These are phyloP conservation scores for Halcyon chelicuti DNA, from an alignment of 2,797 vertebrate species.

Conservation along the genomic window DNA sequence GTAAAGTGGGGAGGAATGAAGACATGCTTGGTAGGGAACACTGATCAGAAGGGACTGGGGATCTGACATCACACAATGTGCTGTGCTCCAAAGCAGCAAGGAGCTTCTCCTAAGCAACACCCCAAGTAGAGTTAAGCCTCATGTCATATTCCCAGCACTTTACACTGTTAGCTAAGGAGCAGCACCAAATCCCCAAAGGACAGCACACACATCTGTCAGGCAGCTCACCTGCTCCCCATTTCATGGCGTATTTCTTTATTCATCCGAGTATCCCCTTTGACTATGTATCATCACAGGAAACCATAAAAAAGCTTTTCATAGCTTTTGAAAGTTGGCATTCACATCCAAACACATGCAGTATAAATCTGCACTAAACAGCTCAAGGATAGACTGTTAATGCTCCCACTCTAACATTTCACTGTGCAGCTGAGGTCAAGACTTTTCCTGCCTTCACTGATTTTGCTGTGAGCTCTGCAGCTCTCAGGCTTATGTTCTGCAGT, in stretches of 20 bases:
- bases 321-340: slow-evolving; percentile 21
- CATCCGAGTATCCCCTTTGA: not conserved
- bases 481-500: not conserved
- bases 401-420: not conserved
- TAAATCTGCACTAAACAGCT: slow-evolving; percentile 37
- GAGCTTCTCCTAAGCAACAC: not conserved
- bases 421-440: slow-evolving; percentile 27
- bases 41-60: slow-evolving; percentile 23
- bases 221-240: slow-evolving; percentile 52
- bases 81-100: not conserved
- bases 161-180: not conserved
- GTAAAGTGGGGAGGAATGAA: not conserved
- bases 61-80: not conserved
- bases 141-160: not conserved
- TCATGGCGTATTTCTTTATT: not conserved
- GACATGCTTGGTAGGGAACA: not conserved
- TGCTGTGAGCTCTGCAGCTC: slow-evolving; percentile 3
- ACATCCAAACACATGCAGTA: slow-evolving; percentile 1
- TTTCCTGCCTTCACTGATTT: not conserved
- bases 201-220: not conserved
- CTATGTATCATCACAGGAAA: slow-evolving; percentile 28
- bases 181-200: not conserved
- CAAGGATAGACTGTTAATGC: not conserved
- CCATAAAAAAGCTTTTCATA: slow-evolving; percentile 30
- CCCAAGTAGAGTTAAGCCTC: not conserved